These are phyloP conservation scores for Carcharodon carcharias DNA, from an alignment of 2,797 vertebrate species.

Conservation along the genomic window DNA sequence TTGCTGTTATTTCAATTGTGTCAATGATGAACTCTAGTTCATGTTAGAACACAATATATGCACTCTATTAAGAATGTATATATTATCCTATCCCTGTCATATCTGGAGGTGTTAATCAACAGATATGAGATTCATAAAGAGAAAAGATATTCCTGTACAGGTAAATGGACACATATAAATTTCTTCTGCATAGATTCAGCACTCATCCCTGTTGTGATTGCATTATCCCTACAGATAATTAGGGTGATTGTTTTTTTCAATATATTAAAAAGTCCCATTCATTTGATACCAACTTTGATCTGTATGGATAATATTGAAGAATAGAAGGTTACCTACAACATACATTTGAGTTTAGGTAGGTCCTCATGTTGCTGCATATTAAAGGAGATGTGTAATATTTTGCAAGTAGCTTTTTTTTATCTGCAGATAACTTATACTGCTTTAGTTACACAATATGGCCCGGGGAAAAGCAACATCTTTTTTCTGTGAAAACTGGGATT, in stretches of 20 bases:
- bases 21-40: not conserved
- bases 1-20: not conserved
- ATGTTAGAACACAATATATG: not conserved
- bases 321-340: not conserved
- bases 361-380: not conserved
- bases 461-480: not conserved
- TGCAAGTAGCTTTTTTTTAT: not conserved
- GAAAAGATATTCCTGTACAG: not conserved
- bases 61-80: not conserved
- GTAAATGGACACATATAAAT: not conserved
- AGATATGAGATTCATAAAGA: too few species aligned
- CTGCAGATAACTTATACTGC: not conserved
- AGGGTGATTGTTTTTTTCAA: not conserved
- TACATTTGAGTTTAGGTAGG: not conserved
- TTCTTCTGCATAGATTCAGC: not conserved
- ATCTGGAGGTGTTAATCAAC: not conserved
- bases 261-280: not conserved
- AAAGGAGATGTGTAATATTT: not conserved
- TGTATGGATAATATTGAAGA: not conserved
- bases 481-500: not conserved
- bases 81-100: not conserved
- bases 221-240: not conserved
- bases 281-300: not conserved
- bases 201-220: not conserved
- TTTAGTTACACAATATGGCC: not conserved